Base-by-base conservation (phyloP, 2,888 invertebrate species). In the Stenichneumon culpator region DNA sequence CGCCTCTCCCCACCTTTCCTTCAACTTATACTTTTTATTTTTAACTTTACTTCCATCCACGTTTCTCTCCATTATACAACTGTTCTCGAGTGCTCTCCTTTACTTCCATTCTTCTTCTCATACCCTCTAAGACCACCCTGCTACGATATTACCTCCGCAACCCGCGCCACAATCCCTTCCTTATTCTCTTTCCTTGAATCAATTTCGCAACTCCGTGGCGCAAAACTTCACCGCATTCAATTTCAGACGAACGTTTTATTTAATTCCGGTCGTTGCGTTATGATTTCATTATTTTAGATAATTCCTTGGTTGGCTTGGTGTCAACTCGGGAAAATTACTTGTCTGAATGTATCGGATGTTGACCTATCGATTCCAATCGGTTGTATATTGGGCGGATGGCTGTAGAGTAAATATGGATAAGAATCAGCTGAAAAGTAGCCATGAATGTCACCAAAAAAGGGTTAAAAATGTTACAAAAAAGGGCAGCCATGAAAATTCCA, bases 1-100 rank as follows among this genome's bases (percentile, higher is more conserved):
- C 70, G 47, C 44, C 57, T 52, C 67, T 50, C 70, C 14, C 50
- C 32, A 11, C 19, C 28, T 25, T 19, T 63, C 39, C 78, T 28
- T 68, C 83, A 87, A 86, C 86, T 87, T 87, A 73, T 79, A 73
- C 75, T 79, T 86, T 86, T 83, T 82, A 83, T 63, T 86, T 86
- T 83, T 75, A 86, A 86, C 82, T 86, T 86, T 86, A 63, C 78
- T 82, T 86, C 82, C 79, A 80, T 73, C 68, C 78, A 77, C 82
- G 79, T 72, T 82, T 77, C 82, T 86, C 85, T 86, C 85, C 77
- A 86, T 86, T 86, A 86, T 86, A 86, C 85, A 86, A 86, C 82
- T 86, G 82, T 86, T 86, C 82, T 80, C 79, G 82, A 86, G 82
- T 86, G 79, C 82, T 82, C 77, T 69, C 72, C 67, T 69, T 79